These are phyloP conservation scores for Noctilio leporinus DNA, from an alignment of 2,113 vertebrate species.

Conservation along the genomic window DNA sequence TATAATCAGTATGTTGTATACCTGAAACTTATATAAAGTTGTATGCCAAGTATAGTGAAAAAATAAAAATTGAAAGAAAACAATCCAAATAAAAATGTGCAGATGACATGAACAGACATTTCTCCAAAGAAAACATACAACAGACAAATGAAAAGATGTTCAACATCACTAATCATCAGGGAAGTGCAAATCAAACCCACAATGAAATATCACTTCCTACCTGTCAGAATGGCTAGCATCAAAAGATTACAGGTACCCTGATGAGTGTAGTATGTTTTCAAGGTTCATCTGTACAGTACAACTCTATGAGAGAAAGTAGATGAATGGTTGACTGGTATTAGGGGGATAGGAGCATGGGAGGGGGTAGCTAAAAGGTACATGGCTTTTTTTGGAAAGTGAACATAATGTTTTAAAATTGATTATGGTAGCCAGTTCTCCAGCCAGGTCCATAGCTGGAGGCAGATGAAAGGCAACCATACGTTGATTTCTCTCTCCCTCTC, in stretches of 20 bases:
- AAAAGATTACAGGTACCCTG: too few relatives aligned
- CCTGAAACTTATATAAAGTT: not conserved
- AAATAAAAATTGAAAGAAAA: not conserved
- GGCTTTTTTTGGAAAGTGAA: not conserved
- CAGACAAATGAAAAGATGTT: not conserved
- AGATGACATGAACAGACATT: not conserved
- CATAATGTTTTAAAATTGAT: not conserved
- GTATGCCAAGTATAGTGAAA: not conserved
- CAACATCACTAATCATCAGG: not conserved
- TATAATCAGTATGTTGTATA: not conserved
- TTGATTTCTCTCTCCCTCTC: too few relatives aligned
- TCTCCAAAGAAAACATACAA: not conserved
- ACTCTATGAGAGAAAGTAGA: not conserved
- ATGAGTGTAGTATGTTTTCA: too few relatives aligned
- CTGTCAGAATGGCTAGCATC: not conserved
- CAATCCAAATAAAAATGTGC: not conserved
- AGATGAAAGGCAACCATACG: too few relatives aligned
- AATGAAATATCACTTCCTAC: not conserved
- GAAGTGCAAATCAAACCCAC: not conserved
- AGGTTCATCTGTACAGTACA: too few relatives aligned
- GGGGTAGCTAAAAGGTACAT: not conserved
- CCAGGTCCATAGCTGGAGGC: too few relatives aligned
- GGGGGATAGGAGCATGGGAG: not conserved
- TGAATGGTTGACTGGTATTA: not conserved
- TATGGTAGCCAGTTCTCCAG: too few relatives aligned